Percentiles rank a stretch among this genome's conserved stretches.
Conservation (phyloP, 1,140 invertebrate genomes). For the Euwallacea similis region DNA sequence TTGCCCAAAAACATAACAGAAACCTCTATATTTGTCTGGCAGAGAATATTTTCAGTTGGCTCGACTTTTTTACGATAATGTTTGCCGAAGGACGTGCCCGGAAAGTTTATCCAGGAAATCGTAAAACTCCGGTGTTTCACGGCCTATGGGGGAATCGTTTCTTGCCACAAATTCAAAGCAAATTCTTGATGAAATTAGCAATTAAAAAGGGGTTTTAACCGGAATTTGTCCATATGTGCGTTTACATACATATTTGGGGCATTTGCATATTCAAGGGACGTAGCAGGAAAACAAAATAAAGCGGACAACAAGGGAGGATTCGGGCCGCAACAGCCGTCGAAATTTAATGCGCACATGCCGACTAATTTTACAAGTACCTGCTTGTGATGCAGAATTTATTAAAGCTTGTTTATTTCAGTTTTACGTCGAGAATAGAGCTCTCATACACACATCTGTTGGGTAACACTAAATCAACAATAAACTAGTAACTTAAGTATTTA, state of each 20-base stretch:
- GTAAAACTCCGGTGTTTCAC: slow-evolving; percentile 8
- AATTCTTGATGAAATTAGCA: slow-evolving; percentile 1
- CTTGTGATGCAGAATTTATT: not conserved
- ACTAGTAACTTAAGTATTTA: too few species aligned
- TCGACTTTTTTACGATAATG: slow-evolving; percentile 21
- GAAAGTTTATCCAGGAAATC: slow-evolving; percentile 14
- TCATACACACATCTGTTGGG: too few species aligned
- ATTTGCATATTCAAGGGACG: slow-evolving; percentile 20
- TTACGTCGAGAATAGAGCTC: not conserved
- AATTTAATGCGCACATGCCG: slow-evolving; percentile 11
- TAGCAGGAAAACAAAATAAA: slow-evolving; percentile 5
- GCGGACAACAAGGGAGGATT: not conserved
- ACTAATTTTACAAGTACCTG: slow-evolving; percentile 10
- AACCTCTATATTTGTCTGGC: slow-evolving; percentile 20
- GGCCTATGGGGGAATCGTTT: slow-evolving; percentile 9
- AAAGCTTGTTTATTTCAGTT: not conserved
- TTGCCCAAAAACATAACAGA: slow-evolving; percentile 3
- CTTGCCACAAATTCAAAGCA: not conserved
- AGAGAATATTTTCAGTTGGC: slow-evolving; percentile 8
- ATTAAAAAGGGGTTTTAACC: slow-evolving; percentile 9
- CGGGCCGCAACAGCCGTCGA: slow-evolving; percentile 12
- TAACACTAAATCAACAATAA: too few species aligned
- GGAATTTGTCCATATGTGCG: slow-evolving; percentile 15
- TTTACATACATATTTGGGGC: slow-evolving; percentile 17
- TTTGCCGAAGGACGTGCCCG: slow-evolving; percentile 9